phyloP scores from a whole-genome alignment of 1,140 invertebrate species.

The Stenopsyche tienmushanensis region DNA sequence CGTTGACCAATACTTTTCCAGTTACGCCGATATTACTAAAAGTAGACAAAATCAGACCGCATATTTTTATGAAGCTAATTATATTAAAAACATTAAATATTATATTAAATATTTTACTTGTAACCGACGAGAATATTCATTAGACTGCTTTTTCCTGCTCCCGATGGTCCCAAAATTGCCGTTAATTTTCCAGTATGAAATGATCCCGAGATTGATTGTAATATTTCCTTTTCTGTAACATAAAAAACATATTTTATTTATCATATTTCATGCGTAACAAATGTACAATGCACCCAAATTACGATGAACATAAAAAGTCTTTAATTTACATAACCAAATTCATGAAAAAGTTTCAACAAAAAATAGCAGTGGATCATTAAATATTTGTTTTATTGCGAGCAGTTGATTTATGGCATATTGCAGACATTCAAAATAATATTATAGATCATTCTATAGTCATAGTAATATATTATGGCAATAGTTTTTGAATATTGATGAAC shows the following conservation, averaged over 20 bases:
- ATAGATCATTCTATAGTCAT: too few relatives aligned
- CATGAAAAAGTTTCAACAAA: too few relatives aligned
- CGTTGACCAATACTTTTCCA: slow-evolving; percentile 74
- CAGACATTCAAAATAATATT: too few relatives aligned
- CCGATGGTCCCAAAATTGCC: slow-evolving; percentile 83
- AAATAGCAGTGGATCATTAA: too few relatives aligned
- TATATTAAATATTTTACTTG: slow-evolving; percentile 51
- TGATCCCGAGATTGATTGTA: slow-evolving; percentile 67
- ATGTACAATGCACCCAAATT: too few relatives aligned
- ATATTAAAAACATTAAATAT: slow-evolving; percentile 7
- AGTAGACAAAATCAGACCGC: background rate
- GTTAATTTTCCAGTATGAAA: slow-evolving; percentile 71
- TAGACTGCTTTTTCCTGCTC: slow-evolving; percentile 81
- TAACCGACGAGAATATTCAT: slow-evolving; percentile 79
- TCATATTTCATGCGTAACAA: too few relatives aligned
- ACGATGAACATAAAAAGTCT: background rate
- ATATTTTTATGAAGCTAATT: background rate
- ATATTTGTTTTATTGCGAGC: too few relatives aligned
- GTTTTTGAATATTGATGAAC: too few relatives aligned
- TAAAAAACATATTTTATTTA: too few relatives aligned
- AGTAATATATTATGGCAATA: too few relatives aligned
- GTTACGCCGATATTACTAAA: slow-evolving; percentile 61
- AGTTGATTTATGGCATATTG: too few relatives aligned
- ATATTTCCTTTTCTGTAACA: slow-evolving; percentile 62
- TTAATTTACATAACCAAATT: too few relatives aligned